Evolutionary conservation across 2,888 invertebrate species (phyloP).

Genomic region (Idaea biselata): DNA sequence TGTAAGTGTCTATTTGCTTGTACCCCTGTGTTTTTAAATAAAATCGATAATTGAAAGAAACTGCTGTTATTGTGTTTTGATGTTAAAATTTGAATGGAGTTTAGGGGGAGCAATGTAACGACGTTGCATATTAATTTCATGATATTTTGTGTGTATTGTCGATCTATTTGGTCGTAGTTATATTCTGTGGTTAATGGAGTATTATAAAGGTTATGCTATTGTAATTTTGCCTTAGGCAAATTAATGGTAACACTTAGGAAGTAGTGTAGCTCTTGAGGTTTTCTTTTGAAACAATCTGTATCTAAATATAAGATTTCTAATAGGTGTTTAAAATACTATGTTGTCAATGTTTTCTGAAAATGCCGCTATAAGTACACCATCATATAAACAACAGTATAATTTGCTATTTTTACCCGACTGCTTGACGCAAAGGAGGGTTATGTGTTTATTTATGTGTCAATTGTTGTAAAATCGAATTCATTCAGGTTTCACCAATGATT

Average conservation of each 20-base stretch:
- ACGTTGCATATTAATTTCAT: neutral
- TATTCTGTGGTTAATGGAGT: neutral
- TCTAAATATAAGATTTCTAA: neutral
- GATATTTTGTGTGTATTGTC: slow-evolving; percentile 12
- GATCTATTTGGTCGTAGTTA: slow-evolving; percentile 10
- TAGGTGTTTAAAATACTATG: neutral
- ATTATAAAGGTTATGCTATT: neutral
- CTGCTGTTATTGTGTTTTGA: slow-evolving; percentile 17
- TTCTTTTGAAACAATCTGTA: neutral
- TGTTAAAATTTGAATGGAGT: neutral
- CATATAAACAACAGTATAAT: neutral
- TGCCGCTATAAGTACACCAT: neutral
- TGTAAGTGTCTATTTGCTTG: slow-evolving; percentile 61
- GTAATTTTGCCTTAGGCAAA: neutral
- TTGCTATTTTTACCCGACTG: neutral
- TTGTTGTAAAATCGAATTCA: too few relatives aligned
- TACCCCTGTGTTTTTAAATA: slow-evolving; percentile 54
- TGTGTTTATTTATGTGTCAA: too few relatives aligned
- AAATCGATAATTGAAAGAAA: slow-evolving; percentile 44
- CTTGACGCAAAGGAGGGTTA: neutral
- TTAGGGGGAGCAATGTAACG: neutral
- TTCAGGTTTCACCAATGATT: too few relatives aligned
- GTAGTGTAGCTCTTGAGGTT: neutral
- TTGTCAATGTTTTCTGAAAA: neutral
- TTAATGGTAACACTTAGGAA: neutral